Evolutionary conservation across 1,140 invertebrate species (phyloP).

Genomic region (Laupala kohalensis): DNA sequence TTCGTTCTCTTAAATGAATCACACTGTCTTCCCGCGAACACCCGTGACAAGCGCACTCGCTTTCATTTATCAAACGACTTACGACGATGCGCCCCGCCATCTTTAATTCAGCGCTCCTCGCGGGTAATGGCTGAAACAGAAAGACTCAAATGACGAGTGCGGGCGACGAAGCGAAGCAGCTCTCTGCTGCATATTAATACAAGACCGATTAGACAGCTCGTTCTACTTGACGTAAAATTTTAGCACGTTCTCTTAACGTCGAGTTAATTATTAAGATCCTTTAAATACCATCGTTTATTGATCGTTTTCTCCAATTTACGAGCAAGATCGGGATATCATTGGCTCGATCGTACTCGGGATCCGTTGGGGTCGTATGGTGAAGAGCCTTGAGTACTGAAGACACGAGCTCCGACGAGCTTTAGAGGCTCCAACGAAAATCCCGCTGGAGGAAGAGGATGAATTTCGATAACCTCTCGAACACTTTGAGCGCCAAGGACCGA

Average conservation of each 20-base stretch:
- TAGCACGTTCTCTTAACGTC: not conserved
- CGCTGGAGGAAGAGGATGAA: too few species aligned
- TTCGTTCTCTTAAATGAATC: too few species aligned
- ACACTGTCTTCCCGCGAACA: not conserved
- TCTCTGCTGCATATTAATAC: not conserved
- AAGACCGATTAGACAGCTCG: not conserved
- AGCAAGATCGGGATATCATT: not conserved
- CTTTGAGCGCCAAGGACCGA: too few species aligned
- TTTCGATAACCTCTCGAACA: too few species aligned
- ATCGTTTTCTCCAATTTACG: not conserved
- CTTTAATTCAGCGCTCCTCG: not conserved
- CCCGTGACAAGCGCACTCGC: not conserved
- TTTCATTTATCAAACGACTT: not conserved
- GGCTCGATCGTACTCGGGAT: not conserved
- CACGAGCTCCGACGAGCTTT: too few species aligned
- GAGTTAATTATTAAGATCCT: not conserved
- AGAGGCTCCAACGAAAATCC: too few species aligned
- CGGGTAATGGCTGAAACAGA: not conserved
- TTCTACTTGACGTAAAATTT: not conserved
- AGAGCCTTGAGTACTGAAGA: too few species aligned
- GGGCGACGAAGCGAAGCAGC: not conserved
- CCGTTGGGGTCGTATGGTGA: not conserved
- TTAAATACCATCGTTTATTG: not conserved
- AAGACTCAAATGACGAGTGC: too few species aligned
- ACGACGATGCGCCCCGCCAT: not conserved